These are phyloP conservation scores for Agrotis clavis DNA, from an alignment of 2,888 invertebrate genomes.

Conservation along the genomic window DNA sequence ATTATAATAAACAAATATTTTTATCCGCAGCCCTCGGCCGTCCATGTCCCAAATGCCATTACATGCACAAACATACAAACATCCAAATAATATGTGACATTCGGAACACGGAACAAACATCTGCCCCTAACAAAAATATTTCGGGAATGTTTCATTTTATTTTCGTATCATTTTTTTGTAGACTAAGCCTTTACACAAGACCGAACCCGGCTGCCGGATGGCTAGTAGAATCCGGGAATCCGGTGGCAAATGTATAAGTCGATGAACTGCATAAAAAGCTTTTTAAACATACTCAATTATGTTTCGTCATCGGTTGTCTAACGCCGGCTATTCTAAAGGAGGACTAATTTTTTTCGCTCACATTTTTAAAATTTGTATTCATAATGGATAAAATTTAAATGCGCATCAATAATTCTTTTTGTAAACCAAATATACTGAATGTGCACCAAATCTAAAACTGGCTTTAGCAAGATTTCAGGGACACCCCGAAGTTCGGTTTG, in stretches of 20 bases:
- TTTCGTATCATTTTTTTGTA: slow-evolving; percentile 15
- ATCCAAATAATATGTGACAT: slow-evolving; percentile 22
- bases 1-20: slow-evolving; percentile 8
- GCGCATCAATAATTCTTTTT: too few species aligned
- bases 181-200: slow-evolving; percentile 28
- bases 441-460: too few species aligned
- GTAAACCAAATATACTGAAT: too few species aligned
- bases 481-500: too few species aligned
- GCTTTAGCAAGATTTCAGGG: too few species aligned
- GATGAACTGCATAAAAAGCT: slow-evolving; percentile 6
- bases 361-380: too few species aligned
- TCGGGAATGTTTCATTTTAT: slow-evolving; percentile 10
- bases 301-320: background rate
- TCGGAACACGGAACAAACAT: slow-evolving; percentile 12
- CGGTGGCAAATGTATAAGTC: slow-evolving; percentile 16
- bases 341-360: too few species aligned
- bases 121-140: slow-evolving; percentile 24
- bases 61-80: slow-evolving; percentile 32
- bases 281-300: background rate
- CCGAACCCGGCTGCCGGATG: slow-evolving; percentile 4
- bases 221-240: background rate
- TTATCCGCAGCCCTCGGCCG: background rate
- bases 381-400: too few species aligned
- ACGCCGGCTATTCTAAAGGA: too few species aligned
- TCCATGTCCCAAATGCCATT: slow-evolving; percentile 27